These are phyloP conservation scores for Propithecus perrieri DNA, from an alignment of 2,797 vertebrate genomes.

Conservation along the genomic window DNA sequence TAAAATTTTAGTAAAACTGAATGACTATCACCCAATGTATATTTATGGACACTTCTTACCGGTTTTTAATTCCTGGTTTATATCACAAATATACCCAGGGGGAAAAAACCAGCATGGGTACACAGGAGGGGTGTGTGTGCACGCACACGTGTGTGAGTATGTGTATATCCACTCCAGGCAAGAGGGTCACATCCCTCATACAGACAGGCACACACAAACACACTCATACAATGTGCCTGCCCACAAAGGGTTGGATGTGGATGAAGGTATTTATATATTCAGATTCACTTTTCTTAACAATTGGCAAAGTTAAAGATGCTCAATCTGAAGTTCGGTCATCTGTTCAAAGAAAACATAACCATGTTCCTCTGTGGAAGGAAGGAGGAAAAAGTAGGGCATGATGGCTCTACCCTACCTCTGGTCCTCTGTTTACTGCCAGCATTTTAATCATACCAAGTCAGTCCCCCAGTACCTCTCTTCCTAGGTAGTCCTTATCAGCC, in stretches of 20 bases:
- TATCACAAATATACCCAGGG: constrained; percentile 11
- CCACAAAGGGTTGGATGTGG: background rate
- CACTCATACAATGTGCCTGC: background rate
- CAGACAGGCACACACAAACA: background rate
- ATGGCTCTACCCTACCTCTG: background rate
- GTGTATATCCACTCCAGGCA: background rate
- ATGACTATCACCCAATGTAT: constrained; percentile 35
- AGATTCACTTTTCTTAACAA: constrained; percentile 3
- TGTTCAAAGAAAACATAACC: background rate
- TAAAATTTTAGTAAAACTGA: constrained; percentile 64
- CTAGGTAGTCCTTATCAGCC: background rate
- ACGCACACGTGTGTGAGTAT: background rate
- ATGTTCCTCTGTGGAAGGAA: background rate
- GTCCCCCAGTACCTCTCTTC: background rate
- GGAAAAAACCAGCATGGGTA: background rate
- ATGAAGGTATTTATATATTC: background rate
- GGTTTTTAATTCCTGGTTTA: constrained; percentile 13
- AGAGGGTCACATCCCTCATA: background rate
- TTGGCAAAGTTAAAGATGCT: background rate
- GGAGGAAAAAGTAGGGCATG: background rate
- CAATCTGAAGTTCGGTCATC: background rate
- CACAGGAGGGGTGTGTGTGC: too few relatives aligned
- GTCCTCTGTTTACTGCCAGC: background rate
- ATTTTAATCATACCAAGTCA: background rate
- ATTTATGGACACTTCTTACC: background rate